These are phyloP conservation scores for Elmis aenea DNA, from an alignment of 2,888 invertebrate genomes.

Conservation along the genomic window DNA sequence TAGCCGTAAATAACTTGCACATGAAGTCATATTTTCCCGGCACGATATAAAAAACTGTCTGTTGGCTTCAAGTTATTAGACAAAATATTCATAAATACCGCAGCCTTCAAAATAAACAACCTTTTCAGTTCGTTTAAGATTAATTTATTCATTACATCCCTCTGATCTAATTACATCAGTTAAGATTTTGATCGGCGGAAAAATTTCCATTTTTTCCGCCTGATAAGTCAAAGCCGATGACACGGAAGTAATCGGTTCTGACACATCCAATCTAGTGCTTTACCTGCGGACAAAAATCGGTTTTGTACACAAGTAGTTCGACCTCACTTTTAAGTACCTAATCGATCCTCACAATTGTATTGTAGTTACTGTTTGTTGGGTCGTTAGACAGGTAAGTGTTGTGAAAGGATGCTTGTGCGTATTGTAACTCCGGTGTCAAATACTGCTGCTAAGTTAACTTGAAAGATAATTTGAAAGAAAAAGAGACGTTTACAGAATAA, in stretches of 20 bases:
- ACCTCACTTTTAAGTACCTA: slow-evolving; percentile 22
- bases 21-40: too few species aligned
- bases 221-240: slow-evolving; percentile 28
- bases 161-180: slow-evolving; percentile 28
- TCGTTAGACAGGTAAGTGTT: slow-evolving; percentile 11
- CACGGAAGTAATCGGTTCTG: slow-evolving; percentile 35
- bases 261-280: slow-evolving; percentile 37
- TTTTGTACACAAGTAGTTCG: slow-evolving; percentile 21
- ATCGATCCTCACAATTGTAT: slow-evolving; percentile 21
- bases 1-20: too few species aligned
- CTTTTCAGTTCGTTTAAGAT: too few species aligned
- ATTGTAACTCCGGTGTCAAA: too few species aligned
- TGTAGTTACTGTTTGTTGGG: slow-evolving; percentile 13
- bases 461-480: too few species aligned
- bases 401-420: too few species aligned
- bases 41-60: too few species aligned
- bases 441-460: too few species aligned
- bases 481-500: too few species aligned
- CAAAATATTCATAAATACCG: too few species aligned
- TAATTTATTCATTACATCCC: slow-evolving; percentile 35
- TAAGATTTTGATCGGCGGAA: slow-evolving; percentile 25
- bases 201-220: slow-evolving; percentile 35
- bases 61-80: too few species aligned
- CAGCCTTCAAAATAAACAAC: too few species aligned
- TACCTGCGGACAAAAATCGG: slow-evolving; percentile 28